Evolutionary conservation across 2,888 invertebrate genomes (phyloP), one percentile per base, ranked within the genome.

Genomic region (Drosophila leonis): DNA sequence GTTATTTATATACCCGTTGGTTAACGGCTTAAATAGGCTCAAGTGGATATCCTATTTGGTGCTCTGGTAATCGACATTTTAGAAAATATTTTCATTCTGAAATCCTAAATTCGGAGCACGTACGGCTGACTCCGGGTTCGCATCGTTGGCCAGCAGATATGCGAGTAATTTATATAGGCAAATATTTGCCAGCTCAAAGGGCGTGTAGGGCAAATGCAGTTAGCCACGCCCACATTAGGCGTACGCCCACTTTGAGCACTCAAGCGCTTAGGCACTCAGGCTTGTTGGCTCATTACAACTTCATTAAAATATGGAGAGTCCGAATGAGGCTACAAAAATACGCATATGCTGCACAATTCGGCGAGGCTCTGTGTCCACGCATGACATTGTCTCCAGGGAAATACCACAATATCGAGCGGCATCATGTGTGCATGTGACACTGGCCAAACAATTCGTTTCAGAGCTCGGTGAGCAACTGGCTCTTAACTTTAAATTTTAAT

Each of bases 111-210:
- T 87, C 83, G 54, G 54, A 57, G 75, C 84, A 86, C 87, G 86
- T 80, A 65, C 49, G 49, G 65, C 48, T 59, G 13, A 13, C 33
- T 13, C 65, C 79, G 75, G 81, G 72, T 79, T 63, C 72, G 63
- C 59, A 42, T 31, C 65, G 54, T 46, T 55, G 57, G 56, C 65
- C 33, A 3, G 35, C 54, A 83, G 70, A 77, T 70, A 82, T 87
- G 80, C 74, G 57, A 84, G 78, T 80, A 83, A 84, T 84, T 87
- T 84, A 87, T 82, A 83, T 83, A 74, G 72, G 69, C 71, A 84
- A 87, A 84, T 84, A 87, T 84, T 87, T 84, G 80, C 67, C 48
- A 66, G 71, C 69, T 66, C 70, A 20, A n/a, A 35, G 31, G 29
- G 48, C 48, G 48, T n/a, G 48, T 18, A 1, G 27, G 15, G 27